A percentile compares a stretch with the other conserved stretches of the same genome.
phyloP scores from a whole-genome alignment of 1,140 invertebrate genomes.

The Drosophila takahashii region DNA sequence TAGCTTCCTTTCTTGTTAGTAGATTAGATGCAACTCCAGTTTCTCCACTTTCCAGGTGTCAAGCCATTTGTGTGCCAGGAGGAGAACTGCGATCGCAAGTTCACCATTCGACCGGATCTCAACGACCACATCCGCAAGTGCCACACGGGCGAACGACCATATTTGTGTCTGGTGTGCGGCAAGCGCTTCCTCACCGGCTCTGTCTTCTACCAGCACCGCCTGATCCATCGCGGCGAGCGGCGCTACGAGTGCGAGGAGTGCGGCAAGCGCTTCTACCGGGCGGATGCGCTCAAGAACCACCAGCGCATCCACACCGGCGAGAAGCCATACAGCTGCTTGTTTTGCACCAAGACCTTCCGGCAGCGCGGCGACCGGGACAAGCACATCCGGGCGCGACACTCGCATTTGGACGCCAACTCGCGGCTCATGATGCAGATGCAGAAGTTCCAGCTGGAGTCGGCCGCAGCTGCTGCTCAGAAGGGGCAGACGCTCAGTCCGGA shows the following conservation, averaged over 20 bases:
- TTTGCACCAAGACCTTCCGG: conserved; percentile 88
- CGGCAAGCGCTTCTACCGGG: conserved; percentile 87
- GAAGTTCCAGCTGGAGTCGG: conserved; percentile 72
- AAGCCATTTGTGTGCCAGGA: conserved; percentile 87
- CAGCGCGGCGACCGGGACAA: conserved; percentile 88
- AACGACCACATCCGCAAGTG: conserved; percentile 88
- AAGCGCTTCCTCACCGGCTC: conserved; percentile 91
- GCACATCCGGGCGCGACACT: conserved; percentile 87
- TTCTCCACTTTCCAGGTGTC: conserved; percentile 82
- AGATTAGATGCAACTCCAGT: neutral
- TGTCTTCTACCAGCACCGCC: conserved; percentile 90
- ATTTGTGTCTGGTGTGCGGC: conserved; percentile 89
- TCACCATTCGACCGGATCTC: conserved; percentile 88
- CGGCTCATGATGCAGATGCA: conserved; percentile 82
- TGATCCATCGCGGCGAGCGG: conserved; percentile 92
- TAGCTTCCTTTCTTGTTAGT: too few species aligned
- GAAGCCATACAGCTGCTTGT: conserved; percentile 88
- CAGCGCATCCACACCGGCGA: conserved; percentile 90
- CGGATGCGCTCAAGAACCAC: conserved; percentile 87
- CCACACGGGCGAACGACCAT: conserved; percentile 89
- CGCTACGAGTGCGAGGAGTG: conserved; percentile 90
- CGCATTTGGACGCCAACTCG: conserved; percentile 77
- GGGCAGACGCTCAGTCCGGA: conserved; percentile 11
- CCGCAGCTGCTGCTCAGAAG: conserved; percentile 64
- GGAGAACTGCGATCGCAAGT: conserved; percentile 87